Percentiles rank a stretch among this genome's conserved stretches.
phyloP scores from a whole-genome alignment of 2,888 invertebrate species.

The Clanis bilineata region DNA sequence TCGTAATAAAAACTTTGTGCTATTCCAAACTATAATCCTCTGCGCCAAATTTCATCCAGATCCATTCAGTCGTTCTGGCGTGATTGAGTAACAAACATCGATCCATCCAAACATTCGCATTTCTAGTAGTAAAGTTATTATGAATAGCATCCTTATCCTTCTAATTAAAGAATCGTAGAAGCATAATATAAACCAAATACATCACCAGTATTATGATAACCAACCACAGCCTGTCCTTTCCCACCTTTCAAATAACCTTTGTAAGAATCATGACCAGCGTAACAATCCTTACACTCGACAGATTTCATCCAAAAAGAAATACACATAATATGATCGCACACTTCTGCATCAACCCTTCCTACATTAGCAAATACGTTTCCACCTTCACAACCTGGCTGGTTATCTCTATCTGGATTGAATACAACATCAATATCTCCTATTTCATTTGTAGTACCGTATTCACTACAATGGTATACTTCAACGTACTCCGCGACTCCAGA shows the following conservation, averaged over 20 bases:
- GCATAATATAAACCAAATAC: background rate
- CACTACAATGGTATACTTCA: slow-evolving; percentile 16
- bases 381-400: background rate
- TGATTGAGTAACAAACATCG: too few relatives aligned
- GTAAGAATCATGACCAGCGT: background rate
- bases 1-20: too few relatives aligned
- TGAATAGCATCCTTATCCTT: background rate
- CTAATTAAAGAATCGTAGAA: background rate
- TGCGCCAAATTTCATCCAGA: too few relatives aligned
- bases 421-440: background rate
- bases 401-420: background rate
- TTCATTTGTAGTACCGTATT: background rate
- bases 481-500: slow-evolving; percentile 13
- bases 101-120: too few relatives aligned
- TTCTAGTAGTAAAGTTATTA: too few relatives aligned
- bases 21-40: too few relatives aligned
- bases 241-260: slow-evolving; percentile 1
- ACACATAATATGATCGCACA: slow-evolving; percentile 9
- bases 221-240: background rate
- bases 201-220: slow-evolving; percentile 2
- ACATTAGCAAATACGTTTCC: background rate
- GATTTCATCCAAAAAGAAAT: background rate
- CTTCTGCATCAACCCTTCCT: background rate
- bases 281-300: background rate
- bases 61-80: too few relatives aligned